Base-by-base conservation (phyloP, 2,888 invertebrate genomes). In the Cryptocheilus praepositus region DNA sequence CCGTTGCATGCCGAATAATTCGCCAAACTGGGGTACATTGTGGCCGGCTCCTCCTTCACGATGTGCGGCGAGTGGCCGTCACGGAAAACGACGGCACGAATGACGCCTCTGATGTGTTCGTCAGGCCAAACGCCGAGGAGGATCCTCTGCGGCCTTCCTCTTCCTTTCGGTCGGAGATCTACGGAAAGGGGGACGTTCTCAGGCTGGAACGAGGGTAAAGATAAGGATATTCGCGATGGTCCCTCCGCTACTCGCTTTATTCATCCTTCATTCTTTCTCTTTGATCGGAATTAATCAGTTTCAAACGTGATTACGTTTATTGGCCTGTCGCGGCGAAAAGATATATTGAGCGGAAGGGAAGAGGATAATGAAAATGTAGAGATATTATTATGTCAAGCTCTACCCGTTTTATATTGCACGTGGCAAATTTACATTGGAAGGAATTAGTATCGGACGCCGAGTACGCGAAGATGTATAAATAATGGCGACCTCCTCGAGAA, bases 91-190 rank as follows among this genome's bases (percentile, higher is more conserved):
- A 97, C 96, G 67, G 96, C 95, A 84, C 96, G 93, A 85, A 97
- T 96, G 63, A 97, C 97, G 73, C 96, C 96, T 86, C 96, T 94
- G 89, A 97, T 96, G 89, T 96, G 96, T 88, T 96, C 96, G 89
- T 97, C 96, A 11, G 97, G 96, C 97, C 97, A 97, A 71, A 96
- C 95, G 72, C 97, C 97, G 78, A 97, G 90, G 79, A 97, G 91
- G 88, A 97, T 97, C 87, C 97, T 92, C 88, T 97, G 97, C 22
- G 97, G 97, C 77, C 97, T 91, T 43, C 97, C 97, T 83, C 97
- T 92, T 58, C 97, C 97, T 89, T 97, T 97, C 51, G 97, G 97
- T 84, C 97, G 92, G 88, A 97, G 91, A 91, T 97, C 95, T 93
- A 67, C 49, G 53, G 64, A 77, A 77, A 21, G 71, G 61, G 61